phyloP scores from a whole-genome alignment of 2,888 invertebrate genomes.

The Tridacna crocea region DNA sequence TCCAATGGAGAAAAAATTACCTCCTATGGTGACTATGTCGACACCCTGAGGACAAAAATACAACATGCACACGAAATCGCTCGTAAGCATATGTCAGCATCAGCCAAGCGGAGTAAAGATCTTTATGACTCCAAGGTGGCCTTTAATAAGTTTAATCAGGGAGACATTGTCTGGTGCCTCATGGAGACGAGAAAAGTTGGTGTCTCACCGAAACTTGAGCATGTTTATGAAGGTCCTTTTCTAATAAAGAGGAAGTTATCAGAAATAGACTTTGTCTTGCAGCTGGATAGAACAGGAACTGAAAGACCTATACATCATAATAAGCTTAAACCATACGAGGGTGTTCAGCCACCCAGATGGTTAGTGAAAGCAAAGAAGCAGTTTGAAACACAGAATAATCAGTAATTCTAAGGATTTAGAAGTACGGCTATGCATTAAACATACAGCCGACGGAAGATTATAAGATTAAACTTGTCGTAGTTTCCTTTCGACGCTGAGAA shows the following conservation, averaged over 20 bases:
- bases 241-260: slow-evolving; percentile 20
- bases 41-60: slow-evolving; percentile 21
- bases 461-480: too few species aligned
- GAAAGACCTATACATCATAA: slow-evolving; percentile 38
- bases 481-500: too few species aligned
- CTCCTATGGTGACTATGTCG: slow-evolving; percentile 31
- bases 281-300: slow-evolving; percentile 4
- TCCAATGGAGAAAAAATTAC: background rate
- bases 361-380: background rate
- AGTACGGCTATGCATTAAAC: too few species aligned
- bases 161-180: slow-evolving; percentile 39
- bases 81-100: slow-evolving; percentile 31
- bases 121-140: slow-evolving; percentile 39
- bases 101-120: slow-evolving; percentile 23
- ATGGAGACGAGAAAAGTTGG: slow-evolving; percentile 28
- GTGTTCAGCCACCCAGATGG: background rate
- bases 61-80: slow-evolving; percentile 27
- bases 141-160: slow-evolving; percentile 25
- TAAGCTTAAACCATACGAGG: slow-evolving; percentile 31
- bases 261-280: slow-evolving; percentile 30
- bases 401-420: too few species aligned
- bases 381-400: too few species aligned
- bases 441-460: too few species aligned
- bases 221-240: slow-evolving; percentile 38
- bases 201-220: slow-evolving; percentile 33